A percentile compares a stretch with the other conserved stretches of the same genome.
Conservation (phyloP, 2,888 invertebrate genomes). For the Caradrina clavipalpis region DNA sequence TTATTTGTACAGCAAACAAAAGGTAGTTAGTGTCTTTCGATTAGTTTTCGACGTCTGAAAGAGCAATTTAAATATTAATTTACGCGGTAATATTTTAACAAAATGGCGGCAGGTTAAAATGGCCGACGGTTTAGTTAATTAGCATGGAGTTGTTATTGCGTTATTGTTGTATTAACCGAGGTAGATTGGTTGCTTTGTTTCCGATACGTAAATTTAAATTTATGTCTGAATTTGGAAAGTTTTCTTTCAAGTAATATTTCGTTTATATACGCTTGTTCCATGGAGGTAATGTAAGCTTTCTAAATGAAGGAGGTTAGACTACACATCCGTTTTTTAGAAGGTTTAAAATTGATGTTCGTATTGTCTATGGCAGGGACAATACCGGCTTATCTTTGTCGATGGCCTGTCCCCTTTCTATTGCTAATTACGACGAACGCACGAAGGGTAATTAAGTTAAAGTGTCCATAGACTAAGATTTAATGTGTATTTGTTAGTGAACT, state of each 20-base stretch:
- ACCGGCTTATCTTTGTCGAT: slow-evolving; percentile 7
- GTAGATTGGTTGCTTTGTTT: slow-evolving; percentile 68
- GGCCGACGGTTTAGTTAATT: slow-evolving; percentile 77
- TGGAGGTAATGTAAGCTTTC: slow-evolving; percentile 23
- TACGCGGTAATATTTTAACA: slow-evolving; percentile 80
- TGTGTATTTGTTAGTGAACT: slow-evolving; percentile 1
- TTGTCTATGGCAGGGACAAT: slow-evolving; percentile 22
- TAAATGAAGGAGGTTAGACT: slow-evolving; percentile 27
- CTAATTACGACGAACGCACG: slow-evolving; percentile 15
- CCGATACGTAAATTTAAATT: slow-evolving; percentile 35
- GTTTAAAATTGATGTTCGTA: slow-evolving; percentile 24
- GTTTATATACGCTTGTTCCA: slow-evolving; percentile 12
- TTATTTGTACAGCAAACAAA: slow-evolving; percentile 72
- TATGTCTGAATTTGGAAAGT: slow-evolving; percentile 60
- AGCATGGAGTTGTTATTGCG: slow-evolving; percentile 72
- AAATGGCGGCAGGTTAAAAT: slow-evolving; percentile 78
- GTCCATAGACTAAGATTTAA: slow-evolving; percentile 17
- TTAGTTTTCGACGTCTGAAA: slow-evolving; percentile 85
- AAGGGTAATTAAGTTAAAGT: slow-evolving; percentile 22
- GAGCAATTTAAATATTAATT: slow-evolving; percentile 84
- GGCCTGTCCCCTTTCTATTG: slow-evolving; percentile 14
- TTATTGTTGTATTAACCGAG: slow-evolving; percentile 72
- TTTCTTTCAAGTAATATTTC: slow-evolving; percentile 31
- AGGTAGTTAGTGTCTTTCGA: slow-evolving; percentile 76
- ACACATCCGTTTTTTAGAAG: slow-evolving; percentile 13